A percentile compares a stretch with the other conserved stretches of the same genome.
These are phyloP conservation scores for Xanthorhoe spadicearia DNA, from an alignment of 2,888 invertebrate genomes.

Conservation along the genomic window DNA sequence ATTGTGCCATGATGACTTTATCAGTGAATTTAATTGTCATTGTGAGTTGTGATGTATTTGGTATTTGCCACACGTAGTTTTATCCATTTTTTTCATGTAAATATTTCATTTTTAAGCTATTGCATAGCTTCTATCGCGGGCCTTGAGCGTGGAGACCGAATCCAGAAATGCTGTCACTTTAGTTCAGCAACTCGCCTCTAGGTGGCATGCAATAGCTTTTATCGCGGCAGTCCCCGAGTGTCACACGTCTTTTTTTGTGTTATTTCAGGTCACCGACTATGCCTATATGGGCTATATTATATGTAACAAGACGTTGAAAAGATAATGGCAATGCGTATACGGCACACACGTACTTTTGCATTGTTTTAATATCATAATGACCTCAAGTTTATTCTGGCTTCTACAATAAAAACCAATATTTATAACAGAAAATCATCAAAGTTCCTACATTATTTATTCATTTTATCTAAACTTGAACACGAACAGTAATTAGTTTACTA, in stretches of 20 bases:
- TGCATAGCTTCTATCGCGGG: no score
- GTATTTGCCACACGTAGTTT: neutral
- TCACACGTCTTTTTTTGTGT: no score
- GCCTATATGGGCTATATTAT: neutral
- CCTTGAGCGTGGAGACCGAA: no score
- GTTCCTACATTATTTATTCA: neutral
- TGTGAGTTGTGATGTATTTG: neutral
- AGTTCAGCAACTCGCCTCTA: no score
- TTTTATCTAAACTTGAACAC: neutral
- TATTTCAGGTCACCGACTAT: neutral
- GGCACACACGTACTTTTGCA: neutral
- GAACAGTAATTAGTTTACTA: neutral
- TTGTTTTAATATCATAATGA: neutral
- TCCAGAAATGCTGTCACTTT: no score
- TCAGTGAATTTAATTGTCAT: neutral
- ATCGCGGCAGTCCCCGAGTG: no score
- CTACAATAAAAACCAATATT: no score
- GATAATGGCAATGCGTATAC: neutral
- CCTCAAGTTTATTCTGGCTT: neutral
- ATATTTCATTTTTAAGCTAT: no score
- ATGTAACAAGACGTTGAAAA: neutral
- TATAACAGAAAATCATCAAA: neutral
- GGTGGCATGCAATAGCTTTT: no score
- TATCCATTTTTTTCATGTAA: neutral
- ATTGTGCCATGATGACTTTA: neutral